phyloP scores from a whole-genome alignment of 2,113 vertebrate genomes.

The Gopherus flavomarginatus region DNA sequence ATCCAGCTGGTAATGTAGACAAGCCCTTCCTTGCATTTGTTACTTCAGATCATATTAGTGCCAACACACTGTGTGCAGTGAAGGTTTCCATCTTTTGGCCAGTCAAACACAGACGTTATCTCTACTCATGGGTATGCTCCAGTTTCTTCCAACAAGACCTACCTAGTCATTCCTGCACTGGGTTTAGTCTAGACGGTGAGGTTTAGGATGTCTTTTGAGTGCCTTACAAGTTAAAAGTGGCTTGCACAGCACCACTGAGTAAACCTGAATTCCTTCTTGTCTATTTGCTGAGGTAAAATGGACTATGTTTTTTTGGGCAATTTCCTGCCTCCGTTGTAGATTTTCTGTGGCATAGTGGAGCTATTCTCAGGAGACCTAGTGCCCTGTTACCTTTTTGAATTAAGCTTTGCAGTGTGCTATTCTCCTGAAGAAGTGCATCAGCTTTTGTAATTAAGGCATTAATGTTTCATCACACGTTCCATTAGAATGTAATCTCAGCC shows the following conservation, averaged over 20 bases:
- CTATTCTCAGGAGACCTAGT: neutral
- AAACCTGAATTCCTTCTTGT: fast-evolving
- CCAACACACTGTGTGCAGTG: neutral
- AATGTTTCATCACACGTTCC: conserved; percentile 40
- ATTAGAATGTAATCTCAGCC: conserved; percentile 25
- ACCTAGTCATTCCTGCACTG: neutral
- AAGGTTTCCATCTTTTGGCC: neutral
- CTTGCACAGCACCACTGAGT: neutral
- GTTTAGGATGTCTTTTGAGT: too few relatives aligned
- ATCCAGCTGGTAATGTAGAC: too few relatives aligned
- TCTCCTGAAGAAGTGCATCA: neutral
- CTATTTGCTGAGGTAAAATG: neutral
- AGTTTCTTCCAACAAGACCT: neutral
- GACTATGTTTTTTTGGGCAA: neutral
- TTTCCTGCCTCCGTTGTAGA: neutral
- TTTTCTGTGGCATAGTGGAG: neutral
- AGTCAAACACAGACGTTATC: neutral
- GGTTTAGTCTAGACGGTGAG: fast-evolving
- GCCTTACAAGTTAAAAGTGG: neutral
- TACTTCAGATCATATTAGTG: neutral
- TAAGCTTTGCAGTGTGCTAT: neutral
- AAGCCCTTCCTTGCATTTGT: neutral
- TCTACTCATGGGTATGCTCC: neutral
- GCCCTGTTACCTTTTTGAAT: neutral
- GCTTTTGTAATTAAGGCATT: conserved; percentile 5